Base-by-base conservation (phyloP, 1,140 invertebrate genomes). In the Cyphomyrmex costatus region DNA sequence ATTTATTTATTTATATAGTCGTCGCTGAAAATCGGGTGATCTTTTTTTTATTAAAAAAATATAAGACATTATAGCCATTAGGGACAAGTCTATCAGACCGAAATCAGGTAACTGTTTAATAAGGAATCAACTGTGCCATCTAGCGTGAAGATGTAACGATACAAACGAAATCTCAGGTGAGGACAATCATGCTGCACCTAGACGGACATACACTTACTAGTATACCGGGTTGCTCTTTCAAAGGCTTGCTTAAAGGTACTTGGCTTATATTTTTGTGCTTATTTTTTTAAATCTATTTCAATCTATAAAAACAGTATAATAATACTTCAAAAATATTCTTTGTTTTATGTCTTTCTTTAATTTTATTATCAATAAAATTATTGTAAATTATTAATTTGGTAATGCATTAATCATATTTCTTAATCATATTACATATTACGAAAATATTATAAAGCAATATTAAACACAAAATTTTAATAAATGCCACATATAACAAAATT, bases 201-300 rank as follows among this genome's bases (percentile, higher is more conserved):
- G 30, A 70, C 49, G n/a, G 24, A 60, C 8, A 61, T 86, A 56
- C 90, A 73, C 0, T 8, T 82, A n/a, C n/a, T n/a, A n/a, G 93
- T 85, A 85, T 58, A 65, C 33, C 85, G 70, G 91, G 92, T 92
- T 92, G 90, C 92, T 63, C 36, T 21, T 14, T 1, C n/a, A 65
- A 84, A 66, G 82, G 78, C 33, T 76, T 14, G 36, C 36, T 68
- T 24, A 24, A 68, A 14, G 14, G 4, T 8, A 14, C 14, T 74
- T 27, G 12, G 14, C 8, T 27, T 14, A 60, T 33, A 19, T 12
- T n/a, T 42, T 36, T 30, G 8, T 58, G n/a, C n/a, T 36, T 8
- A n/a, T 53, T 24, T 51, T 42, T 42, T 8, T 10, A 42, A 24
- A 16, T 30, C 16, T 49, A 10, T 14, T 51, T 51, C 3, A 51